Evolutionary conservation across 2,113 vertebrate species (phyloP).

Genomic region (Passer domesticus): DNA sequence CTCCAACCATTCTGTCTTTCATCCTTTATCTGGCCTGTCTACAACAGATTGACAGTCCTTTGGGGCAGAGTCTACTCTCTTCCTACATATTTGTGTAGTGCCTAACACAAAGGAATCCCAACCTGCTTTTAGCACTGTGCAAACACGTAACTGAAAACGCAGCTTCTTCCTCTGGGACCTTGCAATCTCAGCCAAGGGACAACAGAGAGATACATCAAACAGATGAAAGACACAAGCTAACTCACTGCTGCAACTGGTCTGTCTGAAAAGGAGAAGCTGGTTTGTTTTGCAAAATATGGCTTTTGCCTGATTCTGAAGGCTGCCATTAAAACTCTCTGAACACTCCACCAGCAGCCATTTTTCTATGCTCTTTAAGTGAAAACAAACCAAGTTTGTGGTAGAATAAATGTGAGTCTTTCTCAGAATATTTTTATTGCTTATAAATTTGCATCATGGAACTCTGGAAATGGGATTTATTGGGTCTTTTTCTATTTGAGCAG

Average conservation of each 20-base stretch:
- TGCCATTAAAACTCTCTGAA: neutral
- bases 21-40: constrained; percentile 55
- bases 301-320: neutral
- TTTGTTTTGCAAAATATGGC: neutral
- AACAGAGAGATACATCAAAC: constrained; percentile 1
- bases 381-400: neutral
- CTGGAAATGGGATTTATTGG: neutral
- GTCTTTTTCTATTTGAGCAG: neutral
- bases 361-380: neutral
- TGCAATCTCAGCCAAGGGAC: neutral
- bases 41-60: constrained; percentile 29
- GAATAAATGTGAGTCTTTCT: neutral
- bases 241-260: neutral
- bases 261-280: neutral
- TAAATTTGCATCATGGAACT: neutral
- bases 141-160: constrained; percentile 27
- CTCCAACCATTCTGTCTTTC: constrained; percentile 31
- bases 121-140: constrained; percentile 39
- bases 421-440: neutral
- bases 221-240: neutral
- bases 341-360: neutral
- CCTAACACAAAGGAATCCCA: constrained; percentile 46
- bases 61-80: constrained; percentile 9
- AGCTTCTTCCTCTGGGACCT: constrained; percentile 43
- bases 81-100: constrained; percentile 1